Evolutionary conservation across 2,888 invertebrate species (phyloP), one percentile per base, ranked within the genome.

Genomic region (Lamellibrachia satsuma): DNA sequence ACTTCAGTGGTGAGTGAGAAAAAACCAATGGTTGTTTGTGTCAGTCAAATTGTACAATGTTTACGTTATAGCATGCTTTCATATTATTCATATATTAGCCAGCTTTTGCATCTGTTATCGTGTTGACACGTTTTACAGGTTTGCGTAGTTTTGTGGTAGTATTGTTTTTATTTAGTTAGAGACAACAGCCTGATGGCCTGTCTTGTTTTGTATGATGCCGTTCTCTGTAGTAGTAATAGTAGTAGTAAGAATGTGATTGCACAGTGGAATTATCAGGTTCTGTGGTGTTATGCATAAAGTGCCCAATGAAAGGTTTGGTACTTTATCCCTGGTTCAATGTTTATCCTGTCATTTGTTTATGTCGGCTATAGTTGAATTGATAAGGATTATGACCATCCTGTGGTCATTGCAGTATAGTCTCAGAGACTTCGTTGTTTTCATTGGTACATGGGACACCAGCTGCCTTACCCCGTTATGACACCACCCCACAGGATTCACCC

Each of bases 51-150:
- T 75, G n/a, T 75, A 75, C 22, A 15, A n/a, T 75, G 75, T 75
- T 75, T 15, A 75, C 6, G 75, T 75, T 75, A 22, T 75, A 22
- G 75, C 75, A 75, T 75, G 75, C 75, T 75, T 75, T 75, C 75
- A 75, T 0, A n/a, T 6, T 75, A 75, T 75, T 75, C 75, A 3
- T 75, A 75, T 15, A 75, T 75, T 75, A 75, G 75, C 75, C 75
- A 75, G 75, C 75, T 75, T 75, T 6, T 22, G 22, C n/a, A 3
- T 7, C 22, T 75, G 75, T 75, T 75, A 75, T 22, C 75, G 6
- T 75, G 22, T 75, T 75, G 75, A 75, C 75, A 75, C 75, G 75
- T 75, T 75, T 75, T 75, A 75, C 75, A 75, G 75, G 75, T 75
- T 75, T 22, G 22, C 22, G 22, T 75, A 75, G 75, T 11, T 75